These are phyloP conservation scores for Apocrypta bakeri DNA, from an alignment of 1,140 invertebrate genomes.

Conservation along the genomic window DNA sequence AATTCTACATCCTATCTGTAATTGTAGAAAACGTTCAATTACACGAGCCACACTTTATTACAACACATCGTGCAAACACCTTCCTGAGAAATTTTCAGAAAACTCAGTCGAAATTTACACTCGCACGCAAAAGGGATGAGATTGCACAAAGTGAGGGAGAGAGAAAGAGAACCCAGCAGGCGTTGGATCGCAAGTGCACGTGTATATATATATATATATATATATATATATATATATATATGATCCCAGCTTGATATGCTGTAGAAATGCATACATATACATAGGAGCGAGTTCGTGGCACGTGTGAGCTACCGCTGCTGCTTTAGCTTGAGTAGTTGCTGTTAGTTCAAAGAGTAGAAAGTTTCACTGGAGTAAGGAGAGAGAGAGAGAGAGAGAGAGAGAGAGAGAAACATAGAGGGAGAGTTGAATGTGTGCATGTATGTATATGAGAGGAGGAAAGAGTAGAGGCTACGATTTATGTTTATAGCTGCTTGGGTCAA, in stretches of 20 bases:
- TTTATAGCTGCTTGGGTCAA: background rate
- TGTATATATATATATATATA: background rate
- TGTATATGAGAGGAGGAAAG: too few species aligned
- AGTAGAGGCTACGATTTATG: background rate
- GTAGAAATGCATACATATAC: background rate
- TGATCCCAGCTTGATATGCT: background rate
- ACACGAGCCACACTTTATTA: background rate
- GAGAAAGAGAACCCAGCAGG: background rate
- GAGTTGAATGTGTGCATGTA: too few species aligned
- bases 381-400: slow-evolving; percentile 1
- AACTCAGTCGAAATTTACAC: background rate
- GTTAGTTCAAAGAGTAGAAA: background rate
- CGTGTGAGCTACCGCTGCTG: background rate
- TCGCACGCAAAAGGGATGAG: background rate
- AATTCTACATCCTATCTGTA: background rate
- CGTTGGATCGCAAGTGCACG: background rate
- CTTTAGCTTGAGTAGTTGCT: background rate
- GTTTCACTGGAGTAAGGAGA: background rate
- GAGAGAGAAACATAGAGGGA: background rate
- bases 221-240: background rate
- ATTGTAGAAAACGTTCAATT: background rate
- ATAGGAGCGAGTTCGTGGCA: background rate
- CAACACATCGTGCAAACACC: background rate
- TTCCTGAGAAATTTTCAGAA: background rate
- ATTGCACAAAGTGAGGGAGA: background rate